These are phyloP conservation scores for Trissoscelio sp. DNA, from an alignment of 2,888 invertebrate genomes.

Conservation along the genomic window DNA sequence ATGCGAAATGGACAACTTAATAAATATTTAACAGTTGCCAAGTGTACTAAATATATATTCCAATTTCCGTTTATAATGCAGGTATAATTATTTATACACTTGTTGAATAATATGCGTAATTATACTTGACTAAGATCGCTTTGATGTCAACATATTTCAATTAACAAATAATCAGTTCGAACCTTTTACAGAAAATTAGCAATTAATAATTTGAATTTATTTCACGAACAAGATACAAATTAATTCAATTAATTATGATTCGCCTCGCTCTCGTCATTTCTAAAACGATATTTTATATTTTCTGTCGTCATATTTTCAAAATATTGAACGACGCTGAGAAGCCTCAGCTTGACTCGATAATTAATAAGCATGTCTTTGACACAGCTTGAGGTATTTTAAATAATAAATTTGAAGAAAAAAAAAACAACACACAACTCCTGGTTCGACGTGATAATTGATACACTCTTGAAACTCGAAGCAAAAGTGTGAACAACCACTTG, in stretches of 20 bases:
- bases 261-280: too few species aligned
- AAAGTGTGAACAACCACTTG: neutral
- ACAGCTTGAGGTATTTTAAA: neutral
- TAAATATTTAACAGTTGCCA: too few species aligned
- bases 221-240: too few species aligned
- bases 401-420: slow-evolving; percentile 5
- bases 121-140: neutral
- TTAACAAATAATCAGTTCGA: neutral
- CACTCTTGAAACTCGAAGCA: slow-evolving; percentile 6
- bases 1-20: too few species aligned
- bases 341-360: neutral
- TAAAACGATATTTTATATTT: neutral
- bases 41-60: too few species aligned
- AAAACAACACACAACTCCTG: too few species aligned
- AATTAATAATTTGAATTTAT: too few species aligned
- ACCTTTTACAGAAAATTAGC: too few species aligned
- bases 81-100: too few species aligned
- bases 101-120: too few species aligned
- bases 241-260: too few species aligned
- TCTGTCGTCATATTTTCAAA: neutral
- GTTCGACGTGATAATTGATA: slow-evolving; percentile 9
- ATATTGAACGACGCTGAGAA: neutral
- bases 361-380: slow-evolving; percentile 13
- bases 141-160: slow-evolving; percentile 2
- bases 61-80: too few species aligned